These are phyloP conservation scores for Cinclus mexicanus DNA, from an alignment of 2,113 vertebrate genomes.

Conservation along the genomic window DNA sequence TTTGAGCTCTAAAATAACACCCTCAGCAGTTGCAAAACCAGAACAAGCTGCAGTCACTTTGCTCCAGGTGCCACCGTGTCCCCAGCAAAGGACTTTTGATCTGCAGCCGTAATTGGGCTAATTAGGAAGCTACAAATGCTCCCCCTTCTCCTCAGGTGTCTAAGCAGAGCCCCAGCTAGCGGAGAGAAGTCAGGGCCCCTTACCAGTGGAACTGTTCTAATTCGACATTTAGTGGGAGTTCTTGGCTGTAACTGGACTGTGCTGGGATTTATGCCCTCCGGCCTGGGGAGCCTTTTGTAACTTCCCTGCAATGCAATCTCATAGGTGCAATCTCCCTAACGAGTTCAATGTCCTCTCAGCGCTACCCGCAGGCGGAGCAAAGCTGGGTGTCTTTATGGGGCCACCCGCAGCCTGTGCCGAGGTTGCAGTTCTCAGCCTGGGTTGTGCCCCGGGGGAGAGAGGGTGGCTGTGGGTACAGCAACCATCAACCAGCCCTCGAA, in stretches of 20 bases:
- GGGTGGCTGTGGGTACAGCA: neutral
- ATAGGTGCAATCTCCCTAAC: neutral
- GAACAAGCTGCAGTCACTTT: neutral
- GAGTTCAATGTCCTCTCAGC: neutral
- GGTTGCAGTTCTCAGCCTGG: neutral
- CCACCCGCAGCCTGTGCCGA: accelerated
- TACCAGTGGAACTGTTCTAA: neutral
- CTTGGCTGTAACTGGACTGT: neutral
- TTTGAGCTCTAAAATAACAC: neutral
- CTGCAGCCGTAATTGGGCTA: neutral
- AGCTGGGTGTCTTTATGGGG: accelerated
- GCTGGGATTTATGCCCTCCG: neutral
- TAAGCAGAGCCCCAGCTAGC: neutral
- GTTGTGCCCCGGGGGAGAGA: neutral
- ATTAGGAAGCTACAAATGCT: neutral
- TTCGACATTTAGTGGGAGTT: neutral
- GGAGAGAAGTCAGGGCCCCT: neutral
- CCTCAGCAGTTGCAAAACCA: neutral
- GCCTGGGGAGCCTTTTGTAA: neutral
- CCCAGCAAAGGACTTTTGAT: neutral
- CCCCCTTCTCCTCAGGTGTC: neutral
- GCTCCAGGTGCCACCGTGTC: neutral
- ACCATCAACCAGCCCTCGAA: neutral
- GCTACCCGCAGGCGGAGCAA: neutral
- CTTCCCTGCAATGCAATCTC: neutral